Evolutionary conservation across 2,113 vertebrate genomes (phyloP), one percentile per base, ranked within the genome.

Genomic region (Prochilodus magdalenae): DNA sequence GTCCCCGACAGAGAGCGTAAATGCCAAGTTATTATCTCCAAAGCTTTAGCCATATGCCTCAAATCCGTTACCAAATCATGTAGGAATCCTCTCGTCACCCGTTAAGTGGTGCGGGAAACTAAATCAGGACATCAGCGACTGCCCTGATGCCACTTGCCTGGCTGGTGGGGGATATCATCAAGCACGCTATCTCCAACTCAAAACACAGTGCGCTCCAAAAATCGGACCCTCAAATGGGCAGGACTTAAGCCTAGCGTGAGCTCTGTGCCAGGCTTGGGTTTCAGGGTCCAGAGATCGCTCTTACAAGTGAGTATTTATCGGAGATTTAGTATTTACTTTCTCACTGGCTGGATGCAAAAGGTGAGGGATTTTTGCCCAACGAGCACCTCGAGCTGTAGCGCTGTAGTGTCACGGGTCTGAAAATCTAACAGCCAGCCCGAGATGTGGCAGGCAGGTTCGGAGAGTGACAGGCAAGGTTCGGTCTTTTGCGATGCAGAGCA

Each of bases 21-120:
- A 93, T 89, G 89, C 87, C 80, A 49, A 78, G 88, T 59, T 88
- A n/a, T n/a, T 92, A 93, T 94, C 92, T 92, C 84, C 88, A 90
- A 91, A 91, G 92, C 90, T 89, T 92, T 92, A 91, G 89, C 90
- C 92, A 90, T 89, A 92, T 93, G 93, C 89, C n/a, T 77, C 91
- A 91, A 93, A 93, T 90, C 91, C 87, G 89, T 89, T n/a, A n/a
- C n/a, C n/a, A n/a, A n/a, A n/a, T n/a, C n/a, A n/a, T n/a, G n/a
- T n/a, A n/a, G n/a, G n/a, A n/a, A n/a, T n/a, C n/a, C n/a, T n/a
- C n/a, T n/a, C n/a, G n/a, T n/a, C n/a, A 86, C 82, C 86, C 85
- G 81, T 85, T 86, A 89, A 87, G 73, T 83, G 84, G 86, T 74
- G 83, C 72, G 81, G 60, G n/a, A n/a, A n/a, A n/a, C 80, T 89